These are phyloP conservation scores for Vicugna pacos DNA, from an alignment of 2,113 vertebrate genomes.

Conservation along the genomic window DNA sequence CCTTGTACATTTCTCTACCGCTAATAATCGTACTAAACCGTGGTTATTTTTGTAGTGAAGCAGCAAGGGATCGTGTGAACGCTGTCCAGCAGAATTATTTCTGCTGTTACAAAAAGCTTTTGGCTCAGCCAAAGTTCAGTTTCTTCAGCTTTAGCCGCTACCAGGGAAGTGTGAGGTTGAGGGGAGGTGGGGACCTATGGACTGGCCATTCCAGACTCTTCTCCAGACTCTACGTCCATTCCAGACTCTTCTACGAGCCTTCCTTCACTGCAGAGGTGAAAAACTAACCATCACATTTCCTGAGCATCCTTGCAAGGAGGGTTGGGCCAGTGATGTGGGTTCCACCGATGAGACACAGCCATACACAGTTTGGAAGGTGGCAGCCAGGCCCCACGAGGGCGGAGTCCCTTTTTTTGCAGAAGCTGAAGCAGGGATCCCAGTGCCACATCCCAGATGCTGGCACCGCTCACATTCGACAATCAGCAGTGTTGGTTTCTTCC, in stretches of 20 bases:
- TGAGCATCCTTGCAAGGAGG: neutral
- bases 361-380: neutral
- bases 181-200: neutral
- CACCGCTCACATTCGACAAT: neutral
- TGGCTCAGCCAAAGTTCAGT: neutral
- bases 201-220: neutral
- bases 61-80: slow-evolving; percentile 1
- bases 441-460: neutral
- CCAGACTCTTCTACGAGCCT: neutral
- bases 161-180: neutral
- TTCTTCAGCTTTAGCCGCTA: neutral
- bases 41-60: neutral
- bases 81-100: neutral
- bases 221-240: neutral
- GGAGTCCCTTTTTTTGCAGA: neutral
- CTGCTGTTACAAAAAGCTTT: neutral
- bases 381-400: neutral
- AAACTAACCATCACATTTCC: neutral
- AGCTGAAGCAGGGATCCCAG: neutral
- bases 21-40: neutral
- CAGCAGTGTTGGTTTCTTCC: neutral
- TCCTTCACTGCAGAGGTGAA: neutral
- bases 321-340: neutral
- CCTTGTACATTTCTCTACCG: neutral
- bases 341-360: neutral